phyloP scores from a whole-genome alignment of 30 jellyfish, hydroid and myxozoan species.

The Aurelia aurita region DNA sequence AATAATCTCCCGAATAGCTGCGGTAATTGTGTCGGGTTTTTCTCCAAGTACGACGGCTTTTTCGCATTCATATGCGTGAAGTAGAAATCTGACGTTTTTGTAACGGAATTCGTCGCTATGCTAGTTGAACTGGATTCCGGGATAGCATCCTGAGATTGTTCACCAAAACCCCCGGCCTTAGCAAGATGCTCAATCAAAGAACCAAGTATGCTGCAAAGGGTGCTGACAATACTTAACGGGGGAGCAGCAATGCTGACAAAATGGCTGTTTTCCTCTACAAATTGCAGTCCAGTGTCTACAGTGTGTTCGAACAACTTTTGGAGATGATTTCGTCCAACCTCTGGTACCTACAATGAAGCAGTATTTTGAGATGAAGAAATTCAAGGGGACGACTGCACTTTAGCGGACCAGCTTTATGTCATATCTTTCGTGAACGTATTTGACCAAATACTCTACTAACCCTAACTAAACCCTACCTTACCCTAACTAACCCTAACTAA shows the following conservation, averaged over 20 bases:
- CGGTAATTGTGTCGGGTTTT: constrained; percentile 59
- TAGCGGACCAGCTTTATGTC: no score
- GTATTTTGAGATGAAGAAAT: no score
- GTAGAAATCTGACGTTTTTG: constrained; percentile 12
- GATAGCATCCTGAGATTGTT: constrained; percentile 20
- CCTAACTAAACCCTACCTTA: no score
- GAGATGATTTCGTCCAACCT: constrained; percentile 71
- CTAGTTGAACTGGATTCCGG: constrained; percentile 10
- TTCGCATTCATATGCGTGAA: constrained; percentile 7
- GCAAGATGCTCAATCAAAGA: constrained; percentile 59
- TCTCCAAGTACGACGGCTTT: constrained; percentile 55
- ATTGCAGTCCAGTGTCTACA: constrained; percentile 80
- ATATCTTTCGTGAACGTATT: no score
- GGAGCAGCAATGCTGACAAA: constrained; percentile 67
- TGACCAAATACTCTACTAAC: no score
- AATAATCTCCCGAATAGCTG: constrained; percentile 67
- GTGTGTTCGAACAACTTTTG: constrained; percentile 74
- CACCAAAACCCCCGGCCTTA: constrained; percentile 83
- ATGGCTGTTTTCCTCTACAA: constrained; percentile 57
- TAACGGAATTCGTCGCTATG: constrained; percentile 7
- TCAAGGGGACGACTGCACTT: no score
- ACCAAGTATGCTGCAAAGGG: constrained; percentile 73
- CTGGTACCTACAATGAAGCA: constrained; percentile 64
- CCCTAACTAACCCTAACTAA: no score
- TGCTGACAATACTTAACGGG: constrained; percentile 68